Conservation (phyloP, 1,140 invertebrate genomes). For the Drosophila orena region DNA sequence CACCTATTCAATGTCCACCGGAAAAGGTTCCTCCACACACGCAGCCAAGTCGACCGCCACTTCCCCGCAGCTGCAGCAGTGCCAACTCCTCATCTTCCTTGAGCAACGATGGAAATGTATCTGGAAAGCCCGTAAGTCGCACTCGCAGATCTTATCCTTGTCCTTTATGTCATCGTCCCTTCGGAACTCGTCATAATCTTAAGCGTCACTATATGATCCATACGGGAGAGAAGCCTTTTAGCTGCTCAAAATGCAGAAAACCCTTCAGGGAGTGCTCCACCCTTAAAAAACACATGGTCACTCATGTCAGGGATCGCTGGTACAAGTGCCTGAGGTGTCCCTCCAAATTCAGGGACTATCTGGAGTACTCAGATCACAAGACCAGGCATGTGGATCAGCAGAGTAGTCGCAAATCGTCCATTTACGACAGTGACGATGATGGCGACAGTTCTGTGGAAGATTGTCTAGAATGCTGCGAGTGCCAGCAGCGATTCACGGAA, state of each 20-base stretch:
- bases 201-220: slow-evolving; percentile 84
- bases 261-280: slow-evolving; percentile 81
- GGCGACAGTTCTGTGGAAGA: slow-evolving; percentile 65
- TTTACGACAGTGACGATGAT: slow-evolving; percentile 61
- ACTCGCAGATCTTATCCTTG: slow-evolving; percentile 66
- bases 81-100: slow-evolving; percentile 71
- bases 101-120: slow-evolving; percentile 52
- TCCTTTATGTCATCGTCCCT: slow-evolving; percentile 74
- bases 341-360: slow-evolving; percentile 68
- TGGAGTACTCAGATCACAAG: slow-evolving; percentile 74
- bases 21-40: slow-evolving; percentile 8
- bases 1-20: slow-evolving; percentile 8
- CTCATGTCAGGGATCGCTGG: slow-evolving; percentile 74
- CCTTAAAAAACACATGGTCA: slow-evolving; percentile 81
- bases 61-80: slow-evolving; percentile 59
- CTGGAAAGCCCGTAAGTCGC: slow-evolving; percentile 7
- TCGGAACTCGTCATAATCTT: slow-evolving; percentile 81
- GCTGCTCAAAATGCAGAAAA: slow-evolving; percentile 76
- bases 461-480: slow-evolving; percentile 78
- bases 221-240: slow-evolving; percentile 80
- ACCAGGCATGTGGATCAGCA: slow-evolving; percentile 36
- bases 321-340: slow-evolving; percentile 76
- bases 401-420: slow-evolving; percentile 11
- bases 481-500: slow-evolving; percentile 68
- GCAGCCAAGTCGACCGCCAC: slow-evolving; percentile 32